A percentile compares a stretch with the other conserved stretches of the same genome.
Conservation (phyloP, 2,888 invertebrate species). For the Hyposoter dolosus region DNA sequence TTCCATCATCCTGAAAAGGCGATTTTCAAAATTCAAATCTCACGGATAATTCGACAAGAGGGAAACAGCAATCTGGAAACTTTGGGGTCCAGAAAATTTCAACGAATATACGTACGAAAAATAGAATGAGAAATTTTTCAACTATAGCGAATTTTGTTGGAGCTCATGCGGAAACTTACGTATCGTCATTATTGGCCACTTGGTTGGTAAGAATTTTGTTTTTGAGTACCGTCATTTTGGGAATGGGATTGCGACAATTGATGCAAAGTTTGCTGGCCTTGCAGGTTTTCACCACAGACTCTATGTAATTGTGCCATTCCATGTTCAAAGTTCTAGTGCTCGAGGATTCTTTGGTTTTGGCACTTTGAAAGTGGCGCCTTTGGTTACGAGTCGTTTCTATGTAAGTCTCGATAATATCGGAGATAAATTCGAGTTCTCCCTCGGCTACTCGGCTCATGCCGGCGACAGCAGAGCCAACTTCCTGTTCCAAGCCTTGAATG, state of each 20-base stretch:
- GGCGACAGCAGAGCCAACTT: constrained; percentile 77
- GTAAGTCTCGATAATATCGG: constrained; percentile 85
- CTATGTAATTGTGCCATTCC: constrained; percentile 85
- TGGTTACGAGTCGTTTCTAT: constrained; percentile 78
- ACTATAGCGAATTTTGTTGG: too few species aligned
- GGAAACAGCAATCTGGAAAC: too few species aligned
- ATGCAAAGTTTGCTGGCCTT: constrained; percentile 86
- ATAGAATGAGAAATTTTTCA: too few species aligned
- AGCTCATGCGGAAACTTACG: background rate
- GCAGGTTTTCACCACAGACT: constrained; percentile 85
- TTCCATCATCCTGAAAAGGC: constrained; percentile 12
- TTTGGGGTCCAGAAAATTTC: too few species aligned
- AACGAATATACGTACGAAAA: too few species aligned
- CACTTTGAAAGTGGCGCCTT: constrained; percentile 54
- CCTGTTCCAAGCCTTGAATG: constrained; percentile 88
- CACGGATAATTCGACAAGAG: background rate
- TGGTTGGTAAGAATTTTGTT: constrained; percentile 87
- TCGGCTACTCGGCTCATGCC: constrained; percentile 74
- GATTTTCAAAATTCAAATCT: background rate
- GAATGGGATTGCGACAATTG: constrained; percentile 86
- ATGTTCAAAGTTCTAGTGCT: constrained; percentile 86
- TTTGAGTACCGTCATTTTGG: constrained; percentile 87
- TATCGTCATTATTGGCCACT: background rate
- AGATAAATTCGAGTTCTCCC: constrained; percentile 82
- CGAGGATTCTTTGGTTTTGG: constrained; percentile 34